Evolutionary conservation across 2,797 vertebrate genomes (phyloP).

Genomic region (Etheostoma nigrum): DNA sequence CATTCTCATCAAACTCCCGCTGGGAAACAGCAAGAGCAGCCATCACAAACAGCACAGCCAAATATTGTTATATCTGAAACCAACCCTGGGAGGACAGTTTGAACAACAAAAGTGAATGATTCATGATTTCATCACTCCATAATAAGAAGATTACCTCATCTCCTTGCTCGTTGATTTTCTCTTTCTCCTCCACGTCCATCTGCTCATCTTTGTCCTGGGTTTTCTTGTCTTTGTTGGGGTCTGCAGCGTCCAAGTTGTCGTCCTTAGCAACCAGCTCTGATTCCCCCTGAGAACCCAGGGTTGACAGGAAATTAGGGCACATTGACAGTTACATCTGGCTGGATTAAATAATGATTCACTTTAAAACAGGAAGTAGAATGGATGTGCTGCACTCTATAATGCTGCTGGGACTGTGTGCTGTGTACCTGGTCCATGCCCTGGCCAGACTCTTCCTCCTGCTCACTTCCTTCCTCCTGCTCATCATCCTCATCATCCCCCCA

Average conservation of each 20-base stretch:
- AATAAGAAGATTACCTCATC: constrained; percentile 87
- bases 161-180: constrained; percentile 93
- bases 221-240: constrained; percentile 88
- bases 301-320: background rate
- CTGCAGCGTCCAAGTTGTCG: constrained; percentile 88
- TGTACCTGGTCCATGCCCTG: constrained; percentile 95
- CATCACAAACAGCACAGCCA: background rate
- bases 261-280: constrained; percentile 96
- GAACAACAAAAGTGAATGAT: too few species aligned
- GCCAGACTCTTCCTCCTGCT: constrained; percentile 92
- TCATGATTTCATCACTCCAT: too few species aligned
- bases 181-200: constrained; percentile 80
- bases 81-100: background rate
- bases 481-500: constrained; percentile 93
- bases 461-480: constrained; percentile 83
- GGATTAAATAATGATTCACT: background rate
- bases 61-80: too few species aligned
- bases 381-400: too few species aligned
- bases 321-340: background rate
- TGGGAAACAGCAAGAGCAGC: constrained; percentile 55
- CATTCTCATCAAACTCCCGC: constrained; percentile 96
- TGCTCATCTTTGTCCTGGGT: constrained; percentile 84
- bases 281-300: constrained; percentile 84
- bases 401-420: background rate
- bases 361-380: background rate